Base-by-base conservation (phyloP, 2,797 vertebrate genomes). In the Xenentodon cancila region DNA sequence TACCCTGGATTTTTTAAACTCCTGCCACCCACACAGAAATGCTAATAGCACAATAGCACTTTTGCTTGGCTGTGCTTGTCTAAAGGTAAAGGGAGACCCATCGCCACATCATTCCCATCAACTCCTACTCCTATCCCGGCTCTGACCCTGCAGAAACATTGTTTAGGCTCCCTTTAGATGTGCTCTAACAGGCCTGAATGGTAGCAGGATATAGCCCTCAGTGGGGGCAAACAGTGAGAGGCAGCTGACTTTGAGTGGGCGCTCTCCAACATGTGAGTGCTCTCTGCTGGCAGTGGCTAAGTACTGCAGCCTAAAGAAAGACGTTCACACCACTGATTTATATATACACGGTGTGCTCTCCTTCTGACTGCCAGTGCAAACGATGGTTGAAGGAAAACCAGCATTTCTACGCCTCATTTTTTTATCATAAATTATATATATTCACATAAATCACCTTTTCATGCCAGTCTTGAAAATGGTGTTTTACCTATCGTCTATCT, bases 31-130 rank as follows among this genome's bases (percentile, higher is more conserved):
- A 93, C 93, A 89, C 92, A 90, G 56, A 86, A 89, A 92, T 91
- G 91, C 90, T 93, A 94, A 94, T 93, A 92, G 86, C 91, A 88
- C 86, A 88, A 91, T 87, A 84, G 88, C 91, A 92, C 91, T 93
- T 91, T 92, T 88, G 79, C 71, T 13, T 82, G 77, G 88, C 88
- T 79, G 84, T 84, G 91, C 90, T 93, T 91, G 90, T 93, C 90
- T 90, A 92, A 92, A 91, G 91, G 89, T 90, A 92, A 91, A 92
- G 91, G 91, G 84, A 91, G 90, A 91, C 89, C 89, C 89, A 88
- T 92, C 91, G 92, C 90, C 90, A 89, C 89, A 90, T 90, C 91
- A 92, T 91, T 92, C 91, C 90, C 91, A 94, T 93, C 92, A 92
- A 93, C 92, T 94, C 94, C 93, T 93, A 94, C 94, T 93, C 90